Percentiles rank a stretch among this genome's conserved stretches.
Evolutionary conservation across 2,888 invertebrate species (phyloP).

Genomic region (Watsonalla binaria): DNA sequence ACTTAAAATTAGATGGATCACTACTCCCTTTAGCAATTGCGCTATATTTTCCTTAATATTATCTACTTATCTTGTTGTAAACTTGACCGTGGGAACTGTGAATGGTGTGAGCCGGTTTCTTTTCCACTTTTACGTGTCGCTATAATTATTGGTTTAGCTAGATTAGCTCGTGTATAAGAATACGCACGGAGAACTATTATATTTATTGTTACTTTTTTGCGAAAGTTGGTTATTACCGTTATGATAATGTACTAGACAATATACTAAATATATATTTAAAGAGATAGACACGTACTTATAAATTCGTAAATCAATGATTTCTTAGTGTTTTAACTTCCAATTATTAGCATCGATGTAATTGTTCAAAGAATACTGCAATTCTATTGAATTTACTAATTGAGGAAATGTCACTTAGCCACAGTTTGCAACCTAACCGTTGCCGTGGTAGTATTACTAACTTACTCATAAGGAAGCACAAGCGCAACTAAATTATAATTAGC

Average conservation of each 20-base stretch:
- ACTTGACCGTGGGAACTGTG: slow-evolving; percentile 58
- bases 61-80: slow-evolving; percentile 35
- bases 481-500: slow-evolving; percentile 60
- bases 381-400: slow-evolving; percentile 18
- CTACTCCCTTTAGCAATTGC: slow-evolving; percentile 5
- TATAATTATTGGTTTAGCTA: slow-evolving; percentile 23
- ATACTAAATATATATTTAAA: too few relatives aligned
- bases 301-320: background rate
- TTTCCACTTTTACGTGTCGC: slow-evolving; percentile 49
- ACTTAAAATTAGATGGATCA: slow-evolving; percentile 5
- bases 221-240: background rate
- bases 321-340: background rate
- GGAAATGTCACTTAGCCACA: slow-evolving; percentile 16
- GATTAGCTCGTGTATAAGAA: background rate
- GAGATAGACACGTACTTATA: too few relatives aligned
- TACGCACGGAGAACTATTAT: background rate
- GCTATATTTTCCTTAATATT: slow-evolving; percentile 10
- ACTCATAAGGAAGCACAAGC: slow-evolving; percentile 51
- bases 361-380: slow-evolving; percentile 4
- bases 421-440: slow-evolving; percentile 14
- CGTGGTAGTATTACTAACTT: slow-evolving; percentile 11
- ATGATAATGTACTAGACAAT: too few relatives aligned
- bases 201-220: background rate
- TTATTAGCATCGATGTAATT: background rate
- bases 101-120: slow-evolving; percentile 33